Evolutionary conservation across 1,140 invertebrate genomes (phyloP).

Genomic region (Myzus persicae): DNA sequence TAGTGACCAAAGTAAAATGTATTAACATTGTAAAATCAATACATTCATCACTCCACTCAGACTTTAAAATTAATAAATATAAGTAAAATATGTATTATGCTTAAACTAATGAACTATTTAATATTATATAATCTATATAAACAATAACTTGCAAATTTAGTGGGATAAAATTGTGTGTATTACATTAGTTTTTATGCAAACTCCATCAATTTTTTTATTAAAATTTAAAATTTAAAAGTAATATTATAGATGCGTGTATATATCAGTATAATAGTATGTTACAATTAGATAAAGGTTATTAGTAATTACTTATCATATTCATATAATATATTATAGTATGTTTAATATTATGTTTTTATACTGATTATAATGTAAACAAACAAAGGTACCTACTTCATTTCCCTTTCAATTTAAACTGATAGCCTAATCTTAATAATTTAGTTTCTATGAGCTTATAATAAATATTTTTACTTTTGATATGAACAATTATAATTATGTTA

Average conservation of each 20-base stretch:
- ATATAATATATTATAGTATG: not conserved
- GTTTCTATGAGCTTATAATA: not conserved
- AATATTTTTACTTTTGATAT: not conserved
- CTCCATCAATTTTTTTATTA: not conserved
- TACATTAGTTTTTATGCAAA: not conserved
- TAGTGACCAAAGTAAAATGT: no score
- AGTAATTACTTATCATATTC: not conserved
- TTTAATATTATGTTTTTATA: conserved; percentile 5
- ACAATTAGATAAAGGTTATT: conserved; percentile 13
- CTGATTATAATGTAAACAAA: not conserved
- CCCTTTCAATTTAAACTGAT: not conserved
- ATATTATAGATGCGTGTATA: not conserved
- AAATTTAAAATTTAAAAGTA: not conserved
- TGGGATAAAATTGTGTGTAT: not conserved
- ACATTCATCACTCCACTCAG: no score
- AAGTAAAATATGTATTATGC: no score
- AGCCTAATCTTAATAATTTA: not conserved
- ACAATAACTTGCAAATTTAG: not conserved
- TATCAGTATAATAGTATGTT: not conserved
- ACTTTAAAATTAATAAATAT: no score
- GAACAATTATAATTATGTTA: not conserved
- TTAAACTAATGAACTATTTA: no score
- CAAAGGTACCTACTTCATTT: not conserved
- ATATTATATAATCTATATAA: no score
- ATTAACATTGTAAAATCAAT: no score